phyloP scores from a whole-genome alignment of 2,888 invertebrate species.

The Phaonia tiefii region DNA sequence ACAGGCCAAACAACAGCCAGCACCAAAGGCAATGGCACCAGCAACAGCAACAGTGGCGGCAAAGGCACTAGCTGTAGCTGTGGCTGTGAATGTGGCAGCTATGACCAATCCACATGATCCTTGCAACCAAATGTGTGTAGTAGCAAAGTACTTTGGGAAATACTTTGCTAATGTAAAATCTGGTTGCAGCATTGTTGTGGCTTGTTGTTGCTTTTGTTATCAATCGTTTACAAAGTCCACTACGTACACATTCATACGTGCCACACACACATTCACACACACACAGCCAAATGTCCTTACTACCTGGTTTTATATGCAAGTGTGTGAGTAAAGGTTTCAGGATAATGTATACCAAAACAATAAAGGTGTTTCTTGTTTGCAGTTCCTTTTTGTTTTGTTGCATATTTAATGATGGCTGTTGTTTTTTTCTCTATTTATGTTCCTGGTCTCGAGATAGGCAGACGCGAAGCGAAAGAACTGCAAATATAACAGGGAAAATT shows the following conservation, averaged over 20 bases:
- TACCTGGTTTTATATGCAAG: no score
- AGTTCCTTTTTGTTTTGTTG: slow-evolving; percentile 52
- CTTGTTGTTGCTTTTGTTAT: slow-evolving; percentile 39
- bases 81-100: neutral
- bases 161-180: slow-evolving; percentile 60
- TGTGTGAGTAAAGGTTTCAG: neutral
- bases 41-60: neutral
- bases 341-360: slow-evolving; percentile 60
- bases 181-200: slow-evolving; percentile 43
- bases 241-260: slow-evolving; percentile 1
- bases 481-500: slow-evolving; percentile 1
- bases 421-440: no score
- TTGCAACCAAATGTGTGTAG: slow-evolving; percentile 12
- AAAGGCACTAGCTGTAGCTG: slow-evolving; percentile 11
- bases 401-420: slow-evolving; percentile 54
- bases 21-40: neutral
- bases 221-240: slow-evolving; percentile 40
- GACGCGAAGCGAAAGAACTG: neutral
- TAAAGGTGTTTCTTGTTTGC: slow-evolving; percentile 63
- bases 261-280: neutral
- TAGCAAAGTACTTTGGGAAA: slow-evolving; percentile 53
- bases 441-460: no score
- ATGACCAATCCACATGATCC: slow-evolving; percentile 20
- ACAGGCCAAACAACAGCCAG: slow-evolving; percentile 37
- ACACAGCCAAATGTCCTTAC: no score